Conservation (phyloP, 92 coral and sea anemone species). For the Actinernus sp. region DNA sequence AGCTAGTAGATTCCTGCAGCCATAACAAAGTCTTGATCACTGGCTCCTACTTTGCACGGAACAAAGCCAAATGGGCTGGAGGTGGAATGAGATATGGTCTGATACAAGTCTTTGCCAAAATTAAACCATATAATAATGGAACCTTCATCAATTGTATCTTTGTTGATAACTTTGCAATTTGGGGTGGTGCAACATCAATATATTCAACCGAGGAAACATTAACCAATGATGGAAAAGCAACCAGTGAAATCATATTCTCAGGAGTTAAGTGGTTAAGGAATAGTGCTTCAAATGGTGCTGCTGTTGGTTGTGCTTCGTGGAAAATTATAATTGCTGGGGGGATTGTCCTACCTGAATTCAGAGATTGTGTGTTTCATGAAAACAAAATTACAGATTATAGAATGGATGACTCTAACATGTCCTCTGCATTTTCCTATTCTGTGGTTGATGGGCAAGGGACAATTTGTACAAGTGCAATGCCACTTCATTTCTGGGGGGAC, state of each 20-base stretch:
- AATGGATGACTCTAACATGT: background rate
- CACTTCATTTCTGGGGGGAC: slow-evolving; percentile 30
- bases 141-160: slow-evolving; percentile 22
- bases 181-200: slow-evolving; percentile 55
- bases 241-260: slow-evolving; percentile 30
- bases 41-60: slow-evolving; percentile 13
- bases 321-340: slow-evolving; percentile 53
- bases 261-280: slow-evolving; percentile 40
- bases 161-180: slow-evolving; percentile 36
- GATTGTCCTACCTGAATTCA: slow-evolving; percentile 23
- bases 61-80: slow-evolving; percentile 51
- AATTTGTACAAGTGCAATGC: slow-evolving; percentile 52
- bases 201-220: slow-evolving; percentile 33
- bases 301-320: slow-evolving; percentile 63
- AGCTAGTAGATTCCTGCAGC: slow-evolving; percentile 45
- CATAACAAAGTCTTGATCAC: slow-evolving; percentile 24
- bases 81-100: slow-evolving; percentile 59
- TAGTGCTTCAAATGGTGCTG: slow-evolving; percentile 58
- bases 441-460: slow-evolving; percentile 57
- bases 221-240: slow-evolving; percentile 32
- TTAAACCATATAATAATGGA: slow-evolving; percentile 34
- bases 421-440: slow-evolving; percentile 34
- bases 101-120: slow-evolving; percentile 38
- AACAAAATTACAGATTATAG: slow-evolving; percentile 23
- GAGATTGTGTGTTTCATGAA: slow-evolving; percentile 14